phyloP scores from a whole-genome alignment of 2,797 vertebrate genomes.

The Alosa sapidissima region DNA sequence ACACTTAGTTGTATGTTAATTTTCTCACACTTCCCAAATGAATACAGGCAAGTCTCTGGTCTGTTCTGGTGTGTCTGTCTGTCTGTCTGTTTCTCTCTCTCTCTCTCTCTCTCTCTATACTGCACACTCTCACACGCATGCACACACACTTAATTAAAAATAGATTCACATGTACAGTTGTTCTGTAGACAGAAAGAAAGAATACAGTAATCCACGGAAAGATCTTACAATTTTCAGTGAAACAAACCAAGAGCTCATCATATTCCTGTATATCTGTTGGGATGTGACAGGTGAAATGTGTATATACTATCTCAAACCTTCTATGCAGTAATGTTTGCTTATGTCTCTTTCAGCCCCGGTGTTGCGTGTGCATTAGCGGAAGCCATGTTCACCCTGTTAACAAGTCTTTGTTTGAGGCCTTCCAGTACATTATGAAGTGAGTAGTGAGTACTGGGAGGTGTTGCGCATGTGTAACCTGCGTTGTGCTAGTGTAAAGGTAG shows the following conservation, averaged over 20 bases:
- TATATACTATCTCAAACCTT: neutral
- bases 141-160: no score
- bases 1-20: neutral
- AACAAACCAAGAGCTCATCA: no score
- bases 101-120: no score
- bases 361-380: slow-evolving; percentile 66
- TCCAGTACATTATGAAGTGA: neutral
- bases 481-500: no score
- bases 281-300: neutral
- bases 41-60: no score
- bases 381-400: slow-evolving; percentile 26
- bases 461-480: neutral
- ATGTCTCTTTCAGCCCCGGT: slow-evolving; percentile 62
- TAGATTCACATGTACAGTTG: no score
- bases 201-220: no score
- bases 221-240: no score
- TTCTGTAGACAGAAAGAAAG: no score
- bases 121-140: no score
- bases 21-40: neutral
- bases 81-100: neutral
- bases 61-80: no score
- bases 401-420: fast-evolving
- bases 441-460: slow-evolving; percentile 41
- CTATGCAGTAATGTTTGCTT: neutral
- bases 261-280: neutral